These are phyloP conservation scores for Atherinosoma microstoma DNA, from an alignment of 2,797 vertebrate species.

Conservation along the genomic window DNA sequence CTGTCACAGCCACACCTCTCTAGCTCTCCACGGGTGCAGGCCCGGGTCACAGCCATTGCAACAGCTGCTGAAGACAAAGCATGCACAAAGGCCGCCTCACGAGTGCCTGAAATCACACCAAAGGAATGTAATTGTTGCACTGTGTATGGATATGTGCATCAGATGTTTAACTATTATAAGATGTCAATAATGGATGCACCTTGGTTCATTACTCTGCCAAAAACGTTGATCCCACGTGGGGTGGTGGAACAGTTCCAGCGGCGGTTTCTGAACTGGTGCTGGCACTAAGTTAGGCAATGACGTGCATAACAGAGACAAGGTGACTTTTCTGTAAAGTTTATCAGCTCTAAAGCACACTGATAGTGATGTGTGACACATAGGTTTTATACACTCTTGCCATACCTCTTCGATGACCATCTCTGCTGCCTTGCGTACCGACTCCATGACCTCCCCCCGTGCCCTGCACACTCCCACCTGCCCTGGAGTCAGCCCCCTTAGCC, in stretches of 20 bases:
- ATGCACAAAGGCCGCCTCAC: conserved; percentile 84
- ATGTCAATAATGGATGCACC: conserved; percentile 58
- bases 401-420: conserved; percentile 88
- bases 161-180: background rate
- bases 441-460: conserved; percentile 85
- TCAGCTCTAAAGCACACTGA: background rate
- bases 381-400: conserved; percentile 13
- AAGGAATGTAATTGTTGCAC: background rate
- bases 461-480: conserved; percentile 84
- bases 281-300: conserved; percentile 74
- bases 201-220: conserved; percentile 85
- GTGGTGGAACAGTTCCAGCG: conserved; percentile 87
- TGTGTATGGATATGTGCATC: background rate
- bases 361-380: background rate
- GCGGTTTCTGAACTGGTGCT: conserved; percentile 84
- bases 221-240: conserved; percentile 85
- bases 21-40: conserved; percentile 86
- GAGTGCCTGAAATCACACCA: conserved; percentile 70
- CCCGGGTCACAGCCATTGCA: conserved; percentile 84
- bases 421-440: conserved; percentile 76
- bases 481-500: conserved; percentile 82
- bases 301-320: conserved; percentile 23
- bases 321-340: background rate
- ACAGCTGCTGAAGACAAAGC: conserved; percentile 79
- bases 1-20: conserved; percentile 86